phyloP scores from a whole-genome alignment of 2,888 invertebrate species.

The Allolobophora icterica region DNA sequence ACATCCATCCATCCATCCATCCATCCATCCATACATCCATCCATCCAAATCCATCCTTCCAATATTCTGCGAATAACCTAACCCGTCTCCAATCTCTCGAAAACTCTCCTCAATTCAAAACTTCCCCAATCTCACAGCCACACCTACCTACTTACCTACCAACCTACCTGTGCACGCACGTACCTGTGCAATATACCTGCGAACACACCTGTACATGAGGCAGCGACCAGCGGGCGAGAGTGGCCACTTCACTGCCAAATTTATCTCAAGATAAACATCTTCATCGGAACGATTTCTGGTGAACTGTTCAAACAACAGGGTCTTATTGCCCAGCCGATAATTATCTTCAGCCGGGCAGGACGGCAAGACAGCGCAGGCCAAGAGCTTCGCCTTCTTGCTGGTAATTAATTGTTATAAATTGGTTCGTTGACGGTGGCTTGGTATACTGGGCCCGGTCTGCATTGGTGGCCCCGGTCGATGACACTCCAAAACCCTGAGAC shows the following conservation, averaged over 20 bases:
- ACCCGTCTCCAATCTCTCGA: background rate
- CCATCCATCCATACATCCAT: background rate
- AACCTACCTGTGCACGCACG: background rate
- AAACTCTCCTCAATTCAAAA: background rate
- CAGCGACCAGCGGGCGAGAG: background rate
- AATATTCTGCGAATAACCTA: background rate
- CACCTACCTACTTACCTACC: too few relatives aligned
- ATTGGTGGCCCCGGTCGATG: background rate
- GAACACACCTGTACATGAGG: background rate
- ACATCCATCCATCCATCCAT: background rate
- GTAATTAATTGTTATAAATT: background rate
- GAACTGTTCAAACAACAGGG: background rate
- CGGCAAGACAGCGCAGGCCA: too few relatives aligned
- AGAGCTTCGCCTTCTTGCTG: background rate
- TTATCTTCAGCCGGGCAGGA: background rate
- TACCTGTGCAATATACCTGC: background rate
- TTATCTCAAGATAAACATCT: slow-evolving; percentile 17
- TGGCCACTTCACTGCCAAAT: background rate
- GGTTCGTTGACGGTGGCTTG: background rate
- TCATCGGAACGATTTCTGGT: background rate
- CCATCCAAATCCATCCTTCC: background rate
- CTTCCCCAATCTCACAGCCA: too few relatives aligned
- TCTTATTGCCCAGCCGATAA: background rate
- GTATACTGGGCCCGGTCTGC: background rate
- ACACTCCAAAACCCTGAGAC: background rate